Conservation (phyloP, 2,113 vertebrate genomes). For the Neotragus pygmaeus region DNA sequence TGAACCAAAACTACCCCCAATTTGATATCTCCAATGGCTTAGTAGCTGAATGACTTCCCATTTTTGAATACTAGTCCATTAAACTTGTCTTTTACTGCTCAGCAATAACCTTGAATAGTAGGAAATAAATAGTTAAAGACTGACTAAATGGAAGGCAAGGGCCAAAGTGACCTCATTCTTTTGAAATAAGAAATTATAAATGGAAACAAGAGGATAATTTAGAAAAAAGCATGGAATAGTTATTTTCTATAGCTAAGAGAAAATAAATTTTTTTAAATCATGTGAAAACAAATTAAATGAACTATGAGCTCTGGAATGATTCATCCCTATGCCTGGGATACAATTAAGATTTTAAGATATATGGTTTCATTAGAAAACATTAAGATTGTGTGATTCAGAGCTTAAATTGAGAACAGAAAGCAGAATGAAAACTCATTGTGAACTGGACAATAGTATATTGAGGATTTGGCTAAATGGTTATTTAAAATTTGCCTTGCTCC, state of each 20-base stretch:
- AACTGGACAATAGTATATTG: not conserved
- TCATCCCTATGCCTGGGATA: not conserved
- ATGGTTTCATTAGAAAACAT: not conserved
- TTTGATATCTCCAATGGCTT: conserved; percentile 57
- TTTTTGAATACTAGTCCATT: conserved; percentile 62
- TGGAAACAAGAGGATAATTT: conserved; percentile 47
- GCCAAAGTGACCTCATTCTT: not conserved
- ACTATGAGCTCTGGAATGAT: not conserved
- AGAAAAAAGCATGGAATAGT: not conserved
- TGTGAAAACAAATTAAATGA: not conserved
- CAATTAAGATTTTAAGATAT: not conserved
- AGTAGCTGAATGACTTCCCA: conserved; percentile 65
- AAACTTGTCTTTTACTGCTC: conserved; percentile 68
- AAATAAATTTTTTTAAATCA: conserved; percentile 13
- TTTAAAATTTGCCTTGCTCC: not conserved
- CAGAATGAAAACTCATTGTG: not conserved
- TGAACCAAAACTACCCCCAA: conserved; percentile 37
- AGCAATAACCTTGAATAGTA: conserved; percentile 71
- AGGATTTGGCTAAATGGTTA: not conserved
- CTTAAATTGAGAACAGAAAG: not conserved
- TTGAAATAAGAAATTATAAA: conserved; percentile 43
- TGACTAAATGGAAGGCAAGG: conserved; percentile 60
- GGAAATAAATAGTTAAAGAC: conserved; percentile 77
- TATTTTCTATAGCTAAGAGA: conserved; percentile 21
- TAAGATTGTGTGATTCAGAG: not conserved